Evolutionary conservation across 1,140 invertebrate species (phyloP).

Genomic region (Lethrus apterus): DNA sequence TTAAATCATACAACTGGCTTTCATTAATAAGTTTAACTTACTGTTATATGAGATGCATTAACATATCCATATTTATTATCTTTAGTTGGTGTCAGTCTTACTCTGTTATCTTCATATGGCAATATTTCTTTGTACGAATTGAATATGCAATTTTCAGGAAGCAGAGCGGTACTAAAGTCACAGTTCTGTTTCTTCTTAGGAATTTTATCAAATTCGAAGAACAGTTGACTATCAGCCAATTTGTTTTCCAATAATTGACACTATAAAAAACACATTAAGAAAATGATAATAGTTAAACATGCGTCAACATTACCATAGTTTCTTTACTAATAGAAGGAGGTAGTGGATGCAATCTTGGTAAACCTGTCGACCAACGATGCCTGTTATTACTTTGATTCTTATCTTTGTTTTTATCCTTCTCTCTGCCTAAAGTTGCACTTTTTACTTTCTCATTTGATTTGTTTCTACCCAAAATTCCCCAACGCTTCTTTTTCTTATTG

Average conservation of each 20-base stretch:
- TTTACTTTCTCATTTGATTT: conserved; percentile 49
- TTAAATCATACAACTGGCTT: background rate
- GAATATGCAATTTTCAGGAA: conserved; percentile 53
- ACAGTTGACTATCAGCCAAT: conserved; percentile 70
- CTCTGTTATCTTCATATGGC: conserved; percentile 83
- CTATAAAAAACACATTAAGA: conserved; percentile 44
- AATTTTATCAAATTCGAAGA: conserved; percentile 82
- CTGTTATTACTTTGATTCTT: conserved; percentile 44
- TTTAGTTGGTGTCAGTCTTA: conserved; percentile 66
- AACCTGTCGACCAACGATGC: conserved; percentile 58
- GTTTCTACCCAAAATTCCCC: conserved; percentile 50
- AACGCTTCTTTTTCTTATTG: conserved; percentile 56
- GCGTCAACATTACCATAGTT: conserved; percentile 55
- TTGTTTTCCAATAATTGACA: conserved; percentile 74
- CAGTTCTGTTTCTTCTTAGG: conserved; percentile 65
- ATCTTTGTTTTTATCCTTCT: conserved; percentile 46
- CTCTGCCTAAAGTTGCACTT: conserved; percentile 55
- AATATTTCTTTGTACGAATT: conserved; percentile 63
- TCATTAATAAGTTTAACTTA: conserved; percentile 34
- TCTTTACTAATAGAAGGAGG: conserved; percentile 67
- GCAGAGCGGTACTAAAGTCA: conserved; percentile 58
- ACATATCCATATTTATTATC: conserved; percentile 81
- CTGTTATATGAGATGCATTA: conserved; percentile 81
- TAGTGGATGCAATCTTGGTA: conserved; percentile 53
- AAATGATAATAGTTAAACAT: background rate